A percentile compares a stretch with the other conserved stretches of the same genome.
Evolutionary conservation across 2,888 invertebrate species (phyloP).

Genomic region (Drosophila austrosaltans): DNA sequence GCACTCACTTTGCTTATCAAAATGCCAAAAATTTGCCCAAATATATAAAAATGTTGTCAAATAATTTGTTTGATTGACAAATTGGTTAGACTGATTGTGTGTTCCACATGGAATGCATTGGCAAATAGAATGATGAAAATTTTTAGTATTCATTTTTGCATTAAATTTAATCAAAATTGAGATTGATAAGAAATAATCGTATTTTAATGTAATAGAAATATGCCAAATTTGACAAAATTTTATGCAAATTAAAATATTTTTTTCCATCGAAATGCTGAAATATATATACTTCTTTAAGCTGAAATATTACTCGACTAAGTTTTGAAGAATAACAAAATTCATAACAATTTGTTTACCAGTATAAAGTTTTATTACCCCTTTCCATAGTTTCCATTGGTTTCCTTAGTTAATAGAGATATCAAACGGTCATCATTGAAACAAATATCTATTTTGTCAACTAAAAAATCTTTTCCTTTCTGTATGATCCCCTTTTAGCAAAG

Average conservation of each 20-base stretch:
- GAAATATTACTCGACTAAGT: too few relatives aligned
- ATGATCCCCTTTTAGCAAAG: too few relatives aligned
- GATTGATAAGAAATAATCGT: constrained; percentile 9
- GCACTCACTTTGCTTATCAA: constrained; percentile 4
- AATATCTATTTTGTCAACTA: too few relatives aligned
- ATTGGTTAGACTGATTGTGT: neutral
- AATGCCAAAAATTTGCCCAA: constrained; percentile 14
- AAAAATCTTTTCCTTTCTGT: too few relatives aligned
- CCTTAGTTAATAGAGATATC: too few relatives aligned
- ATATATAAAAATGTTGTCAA: constrained; percentile 11
- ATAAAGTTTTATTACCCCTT: too few relatives aligned
- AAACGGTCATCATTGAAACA: too few relatives aligned
- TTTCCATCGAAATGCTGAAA: neutral
- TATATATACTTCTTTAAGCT: too few relatives aligned
- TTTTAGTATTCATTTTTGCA: constrained; percentile 5
- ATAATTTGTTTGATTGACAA: constrained; percentile 14
- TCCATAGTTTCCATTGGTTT: too few relatives aligned
- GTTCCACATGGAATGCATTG: neutral
- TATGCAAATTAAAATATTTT: neutral
- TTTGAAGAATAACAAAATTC: too few relatives aligned
- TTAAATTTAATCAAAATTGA: constrained; percentile 14
- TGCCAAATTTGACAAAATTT: constrained; percentile 1
- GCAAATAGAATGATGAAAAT: constrained; percentile 1
- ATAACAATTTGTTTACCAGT: too few relatives aligned
- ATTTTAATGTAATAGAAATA: constrained; percentile 2